Percentiles rank a stretch among this genome's conserved stretches.
phyloP scores from a whole-genome alignment of 2,888 invertebrate genomes.

The Gordius sp. region DNA sequence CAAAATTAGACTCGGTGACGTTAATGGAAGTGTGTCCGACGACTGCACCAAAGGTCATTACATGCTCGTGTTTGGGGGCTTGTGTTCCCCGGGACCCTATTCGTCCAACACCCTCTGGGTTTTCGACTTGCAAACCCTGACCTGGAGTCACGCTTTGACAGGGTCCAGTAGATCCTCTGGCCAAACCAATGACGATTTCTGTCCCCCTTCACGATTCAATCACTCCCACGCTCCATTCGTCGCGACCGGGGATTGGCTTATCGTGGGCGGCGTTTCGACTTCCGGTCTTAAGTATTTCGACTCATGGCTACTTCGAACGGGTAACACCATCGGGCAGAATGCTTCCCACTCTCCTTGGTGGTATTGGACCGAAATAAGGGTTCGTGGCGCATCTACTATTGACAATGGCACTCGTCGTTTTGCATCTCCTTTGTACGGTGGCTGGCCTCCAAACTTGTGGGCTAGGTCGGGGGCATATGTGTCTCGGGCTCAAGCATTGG shows the following conservation, averaged over 20 bases:
- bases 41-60: background rate
- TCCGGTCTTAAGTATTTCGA: background rate
- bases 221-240: background rate
- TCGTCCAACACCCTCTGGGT: constrained; percentile 3
- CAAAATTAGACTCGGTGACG: background rate
- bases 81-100: constrained; percentile 9
- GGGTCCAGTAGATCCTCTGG: too few species aligned
- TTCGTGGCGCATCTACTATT: too few species aligned
- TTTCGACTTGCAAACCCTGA: background rate
- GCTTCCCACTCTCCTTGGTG: too few species aligned
- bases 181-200: too few species aligned
- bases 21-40: background rate
- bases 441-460: background rate
- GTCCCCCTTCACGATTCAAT: background rate
- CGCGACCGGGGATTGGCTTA: background rate
- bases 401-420: too few species aligned
- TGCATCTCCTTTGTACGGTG: too few species aligned
- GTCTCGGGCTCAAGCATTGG: too few species aligned
- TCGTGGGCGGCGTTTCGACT: background rate
- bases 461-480: background rate
- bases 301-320: background rate
- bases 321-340: too few species aligned
- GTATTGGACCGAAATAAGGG: constrained; percentile 1
- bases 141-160: background rate
- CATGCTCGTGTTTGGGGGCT: constrained; percentile 7